phyloP scores from a whole-genome alignment of 2,113 vertebrate species.

The Calidris pugnax region DNA sequence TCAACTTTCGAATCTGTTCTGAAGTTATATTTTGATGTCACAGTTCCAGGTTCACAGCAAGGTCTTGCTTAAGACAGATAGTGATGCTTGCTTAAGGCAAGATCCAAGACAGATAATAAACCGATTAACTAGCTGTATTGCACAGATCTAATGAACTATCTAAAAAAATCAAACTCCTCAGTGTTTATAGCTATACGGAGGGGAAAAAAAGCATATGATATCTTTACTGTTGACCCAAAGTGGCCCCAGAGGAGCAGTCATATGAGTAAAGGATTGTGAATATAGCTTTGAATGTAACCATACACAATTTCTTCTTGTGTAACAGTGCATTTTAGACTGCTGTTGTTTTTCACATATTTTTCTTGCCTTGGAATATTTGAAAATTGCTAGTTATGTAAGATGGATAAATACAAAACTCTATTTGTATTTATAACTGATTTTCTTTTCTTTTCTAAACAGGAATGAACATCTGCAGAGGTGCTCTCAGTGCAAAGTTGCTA shows the following conservation, averaged over 20 bases:
- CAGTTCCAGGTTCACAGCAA: not conserved
- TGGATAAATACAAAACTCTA: not conserved
- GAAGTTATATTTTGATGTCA: not conserved
- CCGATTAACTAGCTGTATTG: not conserved
- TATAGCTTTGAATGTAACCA: not conserved
- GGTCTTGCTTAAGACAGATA: not conserved
- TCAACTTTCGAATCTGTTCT: not conserved
- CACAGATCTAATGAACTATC: not conserved
- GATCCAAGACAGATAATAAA: not conserved
- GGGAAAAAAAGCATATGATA: not conserved
- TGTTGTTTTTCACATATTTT: not conserved
- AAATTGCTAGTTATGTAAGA: not conserved
- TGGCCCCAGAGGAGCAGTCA: not conserved
- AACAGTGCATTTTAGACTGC: not conserved
- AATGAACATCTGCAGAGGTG: conserved; percentile 83
- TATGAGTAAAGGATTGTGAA: not conserved
- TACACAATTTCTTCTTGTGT: not conserved
- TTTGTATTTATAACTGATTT: not conserved
- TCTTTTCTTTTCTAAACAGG: conserved; percentile 65
- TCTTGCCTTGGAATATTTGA: not conserved
- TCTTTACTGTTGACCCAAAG: not conserved
- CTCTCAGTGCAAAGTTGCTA: conserved; percentile 90
- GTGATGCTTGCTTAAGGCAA: not conserved
- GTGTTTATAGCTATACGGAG: not conserved
- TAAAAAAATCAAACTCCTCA: not conserved